Evolutionary conservation across 1,140 invertebrate species (phyloP).

Genomic region (Drosophila melanogaster): Release_6_plus_ISO1_MT NT_033779.5:3834001-3834500

Average conservation of each 20-base stretch:
- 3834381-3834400: conserved; percentile 50
- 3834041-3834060: conserved; percentile 64
- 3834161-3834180: conserved; percentile 71
- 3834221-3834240: conserved; percentile 51
- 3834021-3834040: not conserved
- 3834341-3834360: conserved; percentile 79
- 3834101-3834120: conserved; percentile 71
- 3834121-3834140: conserved; percentile 82
- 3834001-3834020: conserved; percentile 72
- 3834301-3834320: conserved; percentile 52
- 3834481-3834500: conserved; percentile 54
- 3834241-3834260: conserved; percentile 68
- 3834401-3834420: not conserved
- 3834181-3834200: conserved; percentile 60
- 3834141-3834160: conserved; percentile 84
- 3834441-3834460: conserved; percentile 35
- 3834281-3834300: conserved; percentile 67
- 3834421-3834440: conserved; percentile 17
- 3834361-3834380: conserved; percentile 78
- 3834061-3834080: conserved; percentile 6
- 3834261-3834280: conserved; percentile 28
- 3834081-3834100: conserved; percentile 62
- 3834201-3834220: conserved; percentile 36
- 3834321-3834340: conserved; percentile 62
- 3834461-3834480: conserved; percentile 33